phyloP scores from a whole-genome alignment of 2,888 invertebrate genomes.

The Panzeria rudis region DNA sequence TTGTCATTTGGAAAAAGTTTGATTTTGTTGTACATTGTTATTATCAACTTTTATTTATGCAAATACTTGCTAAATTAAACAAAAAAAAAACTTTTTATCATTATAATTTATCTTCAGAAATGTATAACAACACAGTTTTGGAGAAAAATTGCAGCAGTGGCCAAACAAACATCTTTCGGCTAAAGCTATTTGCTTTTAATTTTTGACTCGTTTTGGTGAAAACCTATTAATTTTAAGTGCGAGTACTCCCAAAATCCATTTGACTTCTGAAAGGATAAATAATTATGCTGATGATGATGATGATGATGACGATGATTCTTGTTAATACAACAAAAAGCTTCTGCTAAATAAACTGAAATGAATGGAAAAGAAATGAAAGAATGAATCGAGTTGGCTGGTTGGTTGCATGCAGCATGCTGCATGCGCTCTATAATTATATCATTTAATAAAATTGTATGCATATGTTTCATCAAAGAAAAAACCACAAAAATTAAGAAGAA shows the following conservation, averaged over 20 bases:
- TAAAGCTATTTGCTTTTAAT: background rate
- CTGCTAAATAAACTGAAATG: background rate
- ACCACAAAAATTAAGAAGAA: conserved; percentile 60
- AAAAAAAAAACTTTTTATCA: background rate
- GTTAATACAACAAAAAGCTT: conserved; percentile 1
- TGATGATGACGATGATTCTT: conserved; percentile 39
- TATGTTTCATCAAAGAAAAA: conserved; percentile 79
- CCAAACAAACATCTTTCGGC: no score
- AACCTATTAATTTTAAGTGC: conserved; percentile 1
- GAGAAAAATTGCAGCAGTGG: no score
- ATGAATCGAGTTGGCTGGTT: conserved; percentile 39
- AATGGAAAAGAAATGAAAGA: conserved; percentile 18
- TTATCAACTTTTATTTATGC: no score
- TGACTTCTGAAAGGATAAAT: conserved; percentile 59
- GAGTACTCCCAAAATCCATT: conserved; percentile 42
- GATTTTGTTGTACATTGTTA: no score
- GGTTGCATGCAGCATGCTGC: conserved; percentile 59
- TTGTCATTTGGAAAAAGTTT: no score
- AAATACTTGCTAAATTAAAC: background rate
- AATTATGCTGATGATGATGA: conserved; percentile 40
- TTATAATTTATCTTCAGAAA: no score
- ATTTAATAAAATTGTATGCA: conserved; percentile 82
- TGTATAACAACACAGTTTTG: background rate
- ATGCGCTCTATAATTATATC: conserved; percentile 81
- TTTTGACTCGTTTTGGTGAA: background rate